phyloP scores from a whole-genome alignment of 2,113 vertebrate species.

The Apaloderma vittatum region DNA sequence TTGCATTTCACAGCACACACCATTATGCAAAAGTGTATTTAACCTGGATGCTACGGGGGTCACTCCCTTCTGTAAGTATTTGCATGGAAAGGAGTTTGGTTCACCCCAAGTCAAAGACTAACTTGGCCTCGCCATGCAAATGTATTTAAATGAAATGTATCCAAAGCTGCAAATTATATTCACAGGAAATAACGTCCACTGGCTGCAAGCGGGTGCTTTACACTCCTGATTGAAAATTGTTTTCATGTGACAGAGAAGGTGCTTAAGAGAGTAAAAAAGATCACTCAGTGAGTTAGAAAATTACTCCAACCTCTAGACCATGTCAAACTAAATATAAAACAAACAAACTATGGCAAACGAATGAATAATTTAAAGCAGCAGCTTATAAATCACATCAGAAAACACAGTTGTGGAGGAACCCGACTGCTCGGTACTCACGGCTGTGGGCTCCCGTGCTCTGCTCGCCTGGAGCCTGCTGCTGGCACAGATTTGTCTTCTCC shows the following conservation, averaged over 20 bases:
- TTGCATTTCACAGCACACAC: neutral
- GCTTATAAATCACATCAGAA: neutral
- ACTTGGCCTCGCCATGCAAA: neutral
- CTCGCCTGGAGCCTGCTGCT: neutral
- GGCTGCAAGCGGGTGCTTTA: neutral
- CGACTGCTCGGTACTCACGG: neutral
- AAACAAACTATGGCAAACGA: constrained; percentile 46
- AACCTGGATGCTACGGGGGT: neutral
- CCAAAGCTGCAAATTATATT: neutral
- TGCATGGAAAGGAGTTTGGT: neutral
- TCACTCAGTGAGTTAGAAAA: constrained; percentile 72
- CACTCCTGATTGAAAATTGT: constrained; percentile 42
- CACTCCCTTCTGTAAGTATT: neutral
- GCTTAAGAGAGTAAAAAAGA: constrained; percentile 52
- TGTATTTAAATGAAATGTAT: constrained; percentile 12
- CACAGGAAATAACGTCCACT: neutral
- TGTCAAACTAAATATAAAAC: constrained; percentile 55
- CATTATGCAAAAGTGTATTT: neutral
- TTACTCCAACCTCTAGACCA: constrained; percentile 53
- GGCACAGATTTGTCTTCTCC: rapidly evolving
- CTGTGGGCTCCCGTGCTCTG: rapidly evolving
- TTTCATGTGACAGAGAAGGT: constrained; percentile 10
- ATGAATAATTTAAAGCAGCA: constrained; percentile 46
- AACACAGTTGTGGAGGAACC: neutral
- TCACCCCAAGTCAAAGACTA: neutral